Conservation (phyloP, 2,113 vertebrate genomes). For the Hydrolagus affinis region DNA sequence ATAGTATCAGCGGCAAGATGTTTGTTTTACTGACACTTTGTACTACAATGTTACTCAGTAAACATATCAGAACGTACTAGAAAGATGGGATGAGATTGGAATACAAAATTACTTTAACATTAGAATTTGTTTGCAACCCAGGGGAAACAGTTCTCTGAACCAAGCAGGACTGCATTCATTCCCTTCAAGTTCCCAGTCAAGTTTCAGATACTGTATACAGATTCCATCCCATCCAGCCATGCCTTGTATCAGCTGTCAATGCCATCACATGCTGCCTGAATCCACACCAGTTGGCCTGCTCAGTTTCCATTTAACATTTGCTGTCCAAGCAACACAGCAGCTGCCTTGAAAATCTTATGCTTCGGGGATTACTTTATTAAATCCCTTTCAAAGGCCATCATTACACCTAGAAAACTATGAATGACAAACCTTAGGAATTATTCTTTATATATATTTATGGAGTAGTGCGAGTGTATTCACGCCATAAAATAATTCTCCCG, state of each 20-base stretch:
- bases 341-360: no score
- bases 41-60: background rate
- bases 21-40: background rate
- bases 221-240: background rate
- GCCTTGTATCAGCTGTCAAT: background rate
- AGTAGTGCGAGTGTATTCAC: no score
- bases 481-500: no score
- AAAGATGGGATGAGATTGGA: background rate
- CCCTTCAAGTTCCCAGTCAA: background rate
- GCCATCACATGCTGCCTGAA: background rate
- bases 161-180: background rate
- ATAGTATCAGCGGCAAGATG: background rate
- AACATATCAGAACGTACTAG: background rate
- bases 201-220: background rate
- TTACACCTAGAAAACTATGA: no score
- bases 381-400: no score
- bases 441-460: no score
- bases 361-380: no score
- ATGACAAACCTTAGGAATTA: no score
- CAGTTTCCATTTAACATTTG: background rate
- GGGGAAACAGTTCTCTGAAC: no score
- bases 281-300: background rate
- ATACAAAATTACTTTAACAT: background rate
- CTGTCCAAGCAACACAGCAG: no score
- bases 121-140: background rate